Evolutionary conservation across 1,140 invertebrate species (phyloP).

Genomic region (Cotesia typhae): DNA sequence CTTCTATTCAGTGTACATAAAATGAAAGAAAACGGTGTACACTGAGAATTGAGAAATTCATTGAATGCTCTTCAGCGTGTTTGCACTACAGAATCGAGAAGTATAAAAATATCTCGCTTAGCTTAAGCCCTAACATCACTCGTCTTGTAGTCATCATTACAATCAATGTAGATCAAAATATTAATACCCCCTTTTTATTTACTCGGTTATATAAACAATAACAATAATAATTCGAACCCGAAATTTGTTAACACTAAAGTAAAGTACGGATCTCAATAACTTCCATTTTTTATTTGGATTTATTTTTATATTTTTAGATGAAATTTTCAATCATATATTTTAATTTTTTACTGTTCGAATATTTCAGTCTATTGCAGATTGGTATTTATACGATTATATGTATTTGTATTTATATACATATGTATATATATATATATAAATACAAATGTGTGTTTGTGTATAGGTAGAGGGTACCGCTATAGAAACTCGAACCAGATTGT

Average conservation of each 20-base stretch:
- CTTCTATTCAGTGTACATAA: not conserved
- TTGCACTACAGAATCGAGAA: not conserved
- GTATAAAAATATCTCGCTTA: constrained; percentile 5
- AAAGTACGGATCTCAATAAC: too few species aligned
- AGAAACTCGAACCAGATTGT: not conserved
- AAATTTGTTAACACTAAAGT: too few species aligned
- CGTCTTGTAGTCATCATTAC: too few species aligned
- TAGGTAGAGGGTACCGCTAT: not conserved
- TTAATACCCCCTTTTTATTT: not conserved
- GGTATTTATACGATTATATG: too few species aligned
- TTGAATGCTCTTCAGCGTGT: not conserved
- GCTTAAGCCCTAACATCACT: not conserved
- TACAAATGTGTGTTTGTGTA: not conserved
- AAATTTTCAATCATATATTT: too few species aligned
- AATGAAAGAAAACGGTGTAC: not conserved
- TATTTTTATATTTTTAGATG: too few species aligned
- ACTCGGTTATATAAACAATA: too few species aligned
- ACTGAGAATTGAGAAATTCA: not conserved
- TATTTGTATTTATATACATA: not conserved
- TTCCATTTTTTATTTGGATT: too few species aligned
- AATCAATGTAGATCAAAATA: too few species aligned
- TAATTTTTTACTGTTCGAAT: too few species aligned
- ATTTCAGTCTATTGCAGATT: too few species aligned
- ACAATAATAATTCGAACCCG: too few species aligned
- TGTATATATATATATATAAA: not conserved